Evolutionary conservation across 2,113 vertebrate genomes (phyloP), one percentile per base, ranked within the genome.

Genomic region (Bothrops jararaca): DNA sequence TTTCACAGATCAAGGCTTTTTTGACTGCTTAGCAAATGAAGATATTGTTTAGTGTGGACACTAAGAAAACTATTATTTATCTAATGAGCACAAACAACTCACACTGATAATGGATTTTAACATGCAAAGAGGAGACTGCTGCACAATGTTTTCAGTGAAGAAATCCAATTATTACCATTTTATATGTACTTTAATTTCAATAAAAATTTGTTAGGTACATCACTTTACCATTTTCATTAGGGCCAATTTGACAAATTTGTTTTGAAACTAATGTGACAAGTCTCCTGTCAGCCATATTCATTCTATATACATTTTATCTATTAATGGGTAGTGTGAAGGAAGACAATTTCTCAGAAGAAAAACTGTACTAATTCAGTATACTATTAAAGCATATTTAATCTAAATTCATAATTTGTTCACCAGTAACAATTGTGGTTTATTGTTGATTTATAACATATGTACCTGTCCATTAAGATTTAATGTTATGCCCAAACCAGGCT

Each of bases 1-100:
- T 91, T 85, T 87, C 1, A 92, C 85, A 97, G 96, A 95, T 96
- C 12, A 96, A 96, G 42, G 95, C 92, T 9, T 96, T 96, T 87
- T 91, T 97, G 92, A 86, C 53, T 92, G 94, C 91, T 15, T 94
- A 95, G 45, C 6, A 45, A 56, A n/a, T 50, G 6, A 91, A 64
- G 13, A 15, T 80, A 50, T 52, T 53, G 5, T 6, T 39, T 6
- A 26, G 2, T 26, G 53, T 80, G 39, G 34, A 54, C 34, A 86
- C 15, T 3, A 69, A 34, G 57, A 80, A 54, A 48, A 88, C 11
- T 57, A 3, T 13, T n/a, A 80, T 90, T 85, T 89, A 8, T 57
- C 29, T 42, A 52, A 8, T 60, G 15, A 58, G 24, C 18, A 29
- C 29, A 89, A 34, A 29, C 3, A 6, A 74, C 18, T 53, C 50